Percentiles rank a stretch among this genome's conserved stretches.
phyloP scores from a whole-genome alignment of 2,797 vertebrate species.

The Ciconia nigra region DNA sequence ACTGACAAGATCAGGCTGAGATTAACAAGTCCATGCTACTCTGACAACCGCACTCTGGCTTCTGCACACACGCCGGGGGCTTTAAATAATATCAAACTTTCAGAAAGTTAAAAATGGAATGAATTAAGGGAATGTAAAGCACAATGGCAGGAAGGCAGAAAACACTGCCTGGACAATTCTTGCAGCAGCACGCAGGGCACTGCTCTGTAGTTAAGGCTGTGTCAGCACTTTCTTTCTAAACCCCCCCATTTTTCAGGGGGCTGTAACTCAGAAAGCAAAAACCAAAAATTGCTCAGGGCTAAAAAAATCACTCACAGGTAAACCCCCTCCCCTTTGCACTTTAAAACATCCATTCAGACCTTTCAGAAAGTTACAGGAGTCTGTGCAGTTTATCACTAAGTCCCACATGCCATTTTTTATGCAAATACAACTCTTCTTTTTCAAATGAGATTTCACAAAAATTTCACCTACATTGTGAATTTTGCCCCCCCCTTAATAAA shows the following conservation, averaged over 20 bases:
- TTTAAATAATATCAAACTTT: conserved; percentile 51
- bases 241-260: conserved; percentile 1
- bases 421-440: not conserved
- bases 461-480: not conserved
- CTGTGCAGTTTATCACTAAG: not conserved
- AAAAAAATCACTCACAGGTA: not conserved
- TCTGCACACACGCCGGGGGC: conserved; percentile 3
- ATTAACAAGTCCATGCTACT: conserved; percentile 69
- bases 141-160: conserved; percentile 44
- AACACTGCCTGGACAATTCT: conserved; percentile 35
- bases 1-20: conserved; percentile 69
- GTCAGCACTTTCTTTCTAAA: conserved; percentile 55
- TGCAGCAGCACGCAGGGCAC: conserved; percentile 47
- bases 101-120: conserved; percentile 33
- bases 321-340: not conserved
- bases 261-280: not conserved
- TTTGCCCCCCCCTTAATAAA: fast-evolving
- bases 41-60: conserved; percentile 16
- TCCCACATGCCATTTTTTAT: not conserved
- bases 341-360: not conserved
- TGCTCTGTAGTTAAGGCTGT: conserved; percentile 33
- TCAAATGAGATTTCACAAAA: not conserved
- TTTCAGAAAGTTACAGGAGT: conserved; percentile 21
- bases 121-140: not conserved
- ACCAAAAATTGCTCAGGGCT: not conserved